Base-by-base conservation (phyloP, 2,888 invertebrate genomes). In the Drosophila infuscata region DNA sequence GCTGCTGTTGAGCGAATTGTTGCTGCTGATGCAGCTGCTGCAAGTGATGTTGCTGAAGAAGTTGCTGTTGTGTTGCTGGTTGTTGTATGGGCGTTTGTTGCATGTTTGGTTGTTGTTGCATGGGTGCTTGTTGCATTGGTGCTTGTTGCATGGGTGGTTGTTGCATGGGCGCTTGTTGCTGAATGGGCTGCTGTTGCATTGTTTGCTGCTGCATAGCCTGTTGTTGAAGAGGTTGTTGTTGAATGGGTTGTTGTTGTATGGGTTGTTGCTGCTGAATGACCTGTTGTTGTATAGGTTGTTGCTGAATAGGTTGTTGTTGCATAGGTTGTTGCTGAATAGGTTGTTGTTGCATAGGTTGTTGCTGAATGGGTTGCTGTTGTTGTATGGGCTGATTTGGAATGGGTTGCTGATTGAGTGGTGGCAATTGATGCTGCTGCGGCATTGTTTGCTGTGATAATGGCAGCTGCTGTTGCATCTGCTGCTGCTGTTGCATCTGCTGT, bases 1-100 rank as follows among this genome's bases (percentile, higher is more conserved):
- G 87, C 76, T 94, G 94, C 76, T 94, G 94, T 20, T 73, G 76
- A 38, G 77, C 57, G 20, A 57, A 57, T 29, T 43, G 57, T 43
- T 57, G 57, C 32, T 57, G 57, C 43, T 57, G 57, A 32, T 57
- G 57, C 41, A 57, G 70, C 33, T 88, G 83, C 35, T 81, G 85
- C 25, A 72, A 56, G 32, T 92, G 92, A 58, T 87, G 77, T 51
- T 84, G 70, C 33, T 88, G 83, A 71, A 56, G 93, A 60, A 81
- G 87, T 32, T 87, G 87, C 30, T 83, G 88, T 20, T 84, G 86
- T 25, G 86, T 48, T 38, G 74, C 54, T 51, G 65, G 17, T 73
- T 70, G 25, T 63, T 88, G 66, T 80, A 32, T 79, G 73, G 70
- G 66, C 25, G 64, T 72, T 6, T 71, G 66, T 20, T 69, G 70